Evolutionary conservation across 2,888 invertebrate genomes (phyloP).

Genomic region (Lottia gigantea): DNA sequence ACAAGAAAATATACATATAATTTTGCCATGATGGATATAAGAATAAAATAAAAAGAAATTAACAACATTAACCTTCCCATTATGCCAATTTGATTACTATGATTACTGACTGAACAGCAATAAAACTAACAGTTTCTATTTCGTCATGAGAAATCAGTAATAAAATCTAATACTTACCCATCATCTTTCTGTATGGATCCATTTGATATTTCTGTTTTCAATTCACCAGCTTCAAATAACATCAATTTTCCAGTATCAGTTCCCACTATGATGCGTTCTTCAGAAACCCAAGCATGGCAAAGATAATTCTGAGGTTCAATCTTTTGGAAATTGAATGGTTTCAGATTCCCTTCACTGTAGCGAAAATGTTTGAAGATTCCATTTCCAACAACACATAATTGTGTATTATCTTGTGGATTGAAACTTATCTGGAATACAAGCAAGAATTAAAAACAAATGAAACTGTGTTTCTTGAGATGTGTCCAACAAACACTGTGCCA

Average conservation of each 20-base stretch:
- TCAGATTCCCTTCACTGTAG: slow-evolving; percentile 81
- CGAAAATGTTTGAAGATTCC: slow-evolving; percentile 81
- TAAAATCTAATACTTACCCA: slow-evolving; percentile 30
- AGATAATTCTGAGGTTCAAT: slow-evolving; percentile 81
- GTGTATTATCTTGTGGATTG: slow-evolving; percentile 82
- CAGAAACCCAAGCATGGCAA: slow-evolving; percentile 83
- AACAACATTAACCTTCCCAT: too few relatives aligned
- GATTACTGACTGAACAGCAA: too few relatives aligned
- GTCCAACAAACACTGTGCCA: too few relatives aligned
- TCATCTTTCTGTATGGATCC: slow-evolving; percentile 41
- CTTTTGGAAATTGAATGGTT: slow-evolving; percentile 86
- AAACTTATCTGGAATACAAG: slow-evolving; percentile 75
- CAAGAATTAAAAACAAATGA: slow-evolving; percentile 7
- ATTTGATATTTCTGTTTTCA: slow-evolving; percentile 70
- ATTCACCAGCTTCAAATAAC: slow-evolving; percentile 86
- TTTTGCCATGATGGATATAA: too few relatives aligned
- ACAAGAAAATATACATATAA: too few relatives aligned
- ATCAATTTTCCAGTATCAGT: slow-evolving; percentile 81
- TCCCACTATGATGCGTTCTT: slow-evolving; percentile 86
- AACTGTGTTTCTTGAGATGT: too few relatives aligned
- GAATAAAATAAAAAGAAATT: too few relatives aligned
- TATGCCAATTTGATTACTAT: too few relatives aligned
- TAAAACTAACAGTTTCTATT: too few relatives aligned
- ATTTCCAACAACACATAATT: slow-evolving; percentile 76
- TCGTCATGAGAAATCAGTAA: not conserved